These are phyloP conservation scores for Parasteatoda tepidariorum DNA, from an alignment of 1,140 invertebrate species.

Conservation along the genomic window DNA sequence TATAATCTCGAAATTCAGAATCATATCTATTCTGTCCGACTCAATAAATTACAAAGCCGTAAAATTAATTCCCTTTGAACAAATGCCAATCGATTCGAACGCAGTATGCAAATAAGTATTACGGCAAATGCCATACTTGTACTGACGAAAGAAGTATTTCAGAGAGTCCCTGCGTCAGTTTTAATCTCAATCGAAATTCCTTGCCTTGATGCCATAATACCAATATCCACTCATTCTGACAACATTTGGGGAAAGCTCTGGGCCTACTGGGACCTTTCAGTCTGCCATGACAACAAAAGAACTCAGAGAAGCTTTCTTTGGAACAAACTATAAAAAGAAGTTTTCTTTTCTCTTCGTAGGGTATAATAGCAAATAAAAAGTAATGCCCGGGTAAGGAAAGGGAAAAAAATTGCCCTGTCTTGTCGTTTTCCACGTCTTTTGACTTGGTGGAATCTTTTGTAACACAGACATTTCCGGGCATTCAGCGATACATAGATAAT, in stretches of 20 bases:
- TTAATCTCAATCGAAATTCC: not conserved
- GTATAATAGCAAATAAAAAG: not conserved
- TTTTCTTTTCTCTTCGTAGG: not conserved
- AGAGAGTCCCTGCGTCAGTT: not conserved
- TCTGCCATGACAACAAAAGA: conserved; percentile 31
- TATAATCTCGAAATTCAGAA: too few species aligned
- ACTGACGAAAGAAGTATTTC: not conserved
- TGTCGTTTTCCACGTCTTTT: not conserved
- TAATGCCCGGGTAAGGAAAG: not conserved
- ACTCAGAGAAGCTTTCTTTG: not conserved
- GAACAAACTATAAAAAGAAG: too few species aligned
- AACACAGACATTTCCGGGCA: conserved; percentile 36
- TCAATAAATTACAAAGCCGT: too few species aligned
- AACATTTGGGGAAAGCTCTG: not conserved
- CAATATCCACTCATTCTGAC: not conserved
- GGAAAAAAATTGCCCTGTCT: not conserved
- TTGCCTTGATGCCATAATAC: not conserved
- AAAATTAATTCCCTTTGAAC: too few species aligned
- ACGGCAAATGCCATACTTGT: too few species aligned
- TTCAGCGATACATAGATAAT: conserved; percentile 51
- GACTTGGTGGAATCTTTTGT: not conserved
- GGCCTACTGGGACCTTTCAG: not conserved
- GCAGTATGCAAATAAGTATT: too few species aligned
- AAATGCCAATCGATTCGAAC: too few species aligned
- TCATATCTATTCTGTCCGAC: too few species aligned